Conservation (phyloP, 2,797 vertebrate species). For the Enteromius treurensis region DNA sequence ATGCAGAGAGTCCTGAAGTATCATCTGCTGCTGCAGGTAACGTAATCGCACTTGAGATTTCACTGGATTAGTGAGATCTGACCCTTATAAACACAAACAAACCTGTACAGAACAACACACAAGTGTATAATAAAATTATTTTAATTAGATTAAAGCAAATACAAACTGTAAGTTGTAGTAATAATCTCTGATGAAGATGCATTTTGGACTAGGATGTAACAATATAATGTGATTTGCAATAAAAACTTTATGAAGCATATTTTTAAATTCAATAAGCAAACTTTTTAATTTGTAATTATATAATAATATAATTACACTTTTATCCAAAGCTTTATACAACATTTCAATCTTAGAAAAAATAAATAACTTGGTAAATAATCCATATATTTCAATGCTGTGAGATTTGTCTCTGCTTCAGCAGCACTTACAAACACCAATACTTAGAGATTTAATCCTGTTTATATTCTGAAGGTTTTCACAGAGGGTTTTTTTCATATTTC, state of each 20-base stretch:
- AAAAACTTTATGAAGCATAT: too few relatives aligned
- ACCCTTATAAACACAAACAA: neutral
- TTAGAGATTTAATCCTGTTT: neutral
- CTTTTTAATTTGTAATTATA: neutral
- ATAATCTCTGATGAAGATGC: neutral
- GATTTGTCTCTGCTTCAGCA: neutral
- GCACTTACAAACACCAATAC: neutral
- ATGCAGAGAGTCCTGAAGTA: conserved; percentile 94
- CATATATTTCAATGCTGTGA: neutral
- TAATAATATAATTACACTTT: neutral
- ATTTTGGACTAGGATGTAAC: neutral
- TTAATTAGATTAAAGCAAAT: neutral
- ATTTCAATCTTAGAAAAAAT: neutral
- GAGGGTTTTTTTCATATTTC: neutral
- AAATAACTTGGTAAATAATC: neutral
- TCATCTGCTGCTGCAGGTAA: conserved; percentile 89
- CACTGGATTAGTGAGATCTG: neutral
- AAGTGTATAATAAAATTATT: neutral
- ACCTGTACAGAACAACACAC: neutral
- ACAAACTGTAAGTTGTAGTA: neutral
- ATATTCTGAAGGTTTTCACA: neutral
- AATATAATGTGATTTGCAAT: neutral
- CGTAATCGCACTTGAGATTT: neutral
- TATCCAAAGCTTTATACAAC: neutral
- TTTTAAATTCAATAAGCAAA: neutral